Conservation (phyloP, 2,113 vertebrate species). For the Emydura subglobosa region DNA sequence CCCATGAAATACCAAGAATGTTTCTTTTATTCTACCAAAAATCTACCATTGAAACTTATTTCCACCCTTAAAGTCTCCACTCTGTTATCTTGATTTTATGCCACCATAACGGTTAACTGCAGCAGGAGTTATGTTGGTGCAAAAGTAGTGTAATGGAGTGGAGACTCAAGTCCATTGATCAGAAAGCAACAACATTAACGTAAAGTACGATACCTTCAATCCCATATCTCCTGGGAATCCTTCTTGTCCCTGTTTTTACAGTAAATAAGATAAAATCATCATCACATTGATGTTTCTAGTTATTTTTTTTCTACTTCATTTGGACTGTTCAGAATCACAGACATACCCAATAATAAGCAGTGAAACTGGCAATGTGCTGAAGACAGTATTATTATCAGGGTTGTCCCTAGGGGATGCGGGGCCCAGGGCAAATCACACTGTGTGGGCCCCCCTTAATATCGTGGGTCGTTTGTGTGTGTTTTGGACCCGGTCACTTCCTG, state of each 20-base stretch:
- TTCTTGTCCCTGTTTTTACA: slow-evolving; percentile 70
- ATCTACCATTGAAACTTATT: background rate
- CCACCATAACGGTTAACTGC: background rate
- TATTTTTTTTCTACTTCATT: background rate
- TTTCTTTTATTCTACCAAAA: background rate
- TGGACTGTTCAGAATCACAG: background rate
- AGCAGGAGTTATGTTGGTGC: background rate
- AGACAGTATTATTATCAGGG: background rate
- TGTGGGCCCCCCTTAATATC: too few species aligned
- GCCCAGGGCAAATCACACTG: too few species aligned
- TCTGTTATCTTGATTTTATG: background rate
- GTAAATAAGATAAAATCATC: background rate
- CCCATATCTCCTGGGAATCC: slow-evolving; percentile 74
- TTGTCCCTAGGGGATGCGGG: too few species aligned
- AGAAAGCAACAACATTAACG: background rate
- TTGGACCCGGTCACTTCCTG: too few species aligned
- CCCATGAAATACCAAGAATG: background rate
- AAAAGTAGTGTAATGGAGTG: background rate
- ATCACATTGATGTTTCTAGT: background rate
- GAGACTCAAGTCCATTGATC: background rate
- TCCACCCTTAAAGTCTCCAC: background rate
- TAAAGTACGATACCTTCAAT: slow-evolving; percentile 47
- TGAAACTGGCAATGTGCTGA: background rate
- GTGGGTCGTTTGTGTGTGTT: too few species aligned
- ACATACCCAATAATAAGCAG: background rate